Percentiles rank a stretch among this genome's conserved stretches.
These are phyloP conservation scores for Philhelius pedissequus DNA, from an alignment of 2,888 invertebrate genomes.

Conservation along the genomic window DNA sequence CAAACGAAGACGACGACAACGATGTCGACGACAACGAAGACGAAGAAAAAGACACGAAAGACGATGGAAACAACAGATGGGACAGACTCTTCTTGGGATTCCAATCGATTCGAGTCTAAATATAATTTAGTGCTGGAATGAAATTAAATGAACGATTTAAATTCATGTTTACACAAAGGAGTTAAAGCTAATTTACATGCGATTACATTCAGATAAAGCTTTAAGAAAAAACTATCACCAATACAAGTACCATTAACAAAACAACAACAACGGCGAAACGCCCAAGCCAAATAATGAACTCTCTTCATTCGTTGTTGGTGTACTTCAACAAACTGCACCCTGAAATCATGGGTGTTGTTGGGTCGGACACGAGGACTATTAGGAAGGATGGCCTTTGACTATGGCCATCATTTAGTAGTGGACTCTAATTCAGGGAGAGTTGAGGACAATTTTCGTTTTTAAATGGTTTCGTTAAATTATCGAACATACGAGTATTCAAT, in stretches of 20 bases:
- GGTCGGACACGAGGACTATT: neutral
- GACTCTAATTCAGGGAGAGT: neutral
- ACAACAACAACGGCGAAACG: neutral
- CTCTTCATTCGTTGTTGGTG: neutral
- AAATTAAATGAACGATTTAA: slow-evolving; percentile 69
- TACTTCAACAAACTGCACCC: neutral
- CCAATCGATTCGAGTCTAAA: slow-evolving; percentile 52
- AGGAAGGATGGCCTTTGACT: slow-evolving; percentile 22
- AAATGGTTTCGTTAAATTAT: neutral
- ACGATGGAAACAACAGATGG: neutral
- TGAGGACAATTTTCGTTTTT: neutral
- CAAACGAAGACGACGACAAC: neutral
- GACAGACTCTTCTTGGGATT: slow-evolving; percentile 8
- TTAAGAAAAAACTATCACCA: slow-evolving; percentile 14
- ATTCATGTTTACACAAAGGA: slow-evolving; percentile 71
- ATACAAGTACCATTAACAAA: neutral
- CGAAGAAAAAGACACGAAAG: neutral
- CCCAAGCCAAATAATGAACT: neutral
- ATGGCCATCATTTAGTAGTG: slow-evolving; percentile 6
- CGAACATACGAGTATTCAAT: slow-evolving; percentile 12
- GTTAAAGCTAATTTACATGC: slow-evolving; percentile 71
- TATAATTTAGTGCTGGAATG: slow-evolving; percentile 57
- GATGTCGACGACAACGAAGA: neutral
- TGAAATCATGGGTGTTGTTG: neutral
- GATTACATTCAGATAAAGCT: slow-evolving; percentile 69